Evolutionary conservation across 2,113 vertebrate species (phyloP).

Genomic region (Panurus biarmicus): DNA sequence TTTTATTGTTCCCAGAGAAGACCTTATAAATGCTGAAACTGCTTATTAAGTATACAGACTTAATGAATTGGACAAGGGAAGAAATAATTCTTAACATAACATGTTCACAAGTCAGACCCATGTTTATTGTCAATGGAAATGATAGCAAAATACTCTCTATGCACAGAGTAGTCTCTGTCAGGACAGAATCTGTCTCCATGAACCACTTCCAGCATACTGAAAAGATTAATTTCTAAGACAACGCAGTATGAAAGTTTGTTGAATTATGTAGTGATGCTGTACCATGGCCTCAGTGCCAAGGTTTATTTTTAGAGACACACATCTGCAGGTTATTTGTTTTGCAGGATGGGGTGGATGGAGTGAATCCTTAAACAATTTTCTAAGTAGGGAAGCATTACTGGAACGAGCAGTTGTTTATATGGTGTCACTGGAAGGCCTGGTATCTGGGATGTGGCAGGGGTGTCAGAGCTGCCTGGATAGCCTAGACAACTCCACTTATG

Average conservation of each 20-base stretch:
- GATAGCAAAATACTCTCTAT: background rate
- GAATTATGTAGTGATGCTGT: conserved; percentile 9
- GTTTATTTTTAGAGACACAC: conserved; percentile 30
- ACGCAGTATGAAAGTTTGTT: background rate
- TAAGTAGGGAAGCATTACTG: background rate
- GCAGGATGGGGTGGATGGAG: background rate
- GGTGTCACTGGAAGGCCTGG: background rate
- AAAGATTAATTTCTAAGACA: conserved; percentile 21
- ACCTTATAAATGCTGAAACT: background rate
- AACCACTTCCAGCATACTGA: background rate
- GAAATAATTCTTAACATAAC: conserved; percentile 23
- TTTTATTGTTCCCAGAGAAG: conserved; percentile 42
- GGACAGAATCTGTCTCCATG: background rate
- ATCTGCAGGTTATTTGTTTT: conserved; percentile 48
- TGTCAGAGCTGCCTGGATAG: background rate
- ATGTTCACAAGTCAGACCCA: conserved; percentile 29
- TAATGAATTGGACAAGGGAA: conserved; percentile 56
- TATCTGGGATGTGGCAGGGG: background rate
- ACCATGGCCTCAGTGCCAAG: background rate
- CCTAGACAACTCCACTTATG: background rate
- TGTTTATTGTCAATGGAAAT: background rate
- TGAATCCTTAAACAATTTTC: background rate
- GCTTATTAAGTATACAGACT: conserved; percentile 38
- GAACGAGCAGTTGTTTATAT: background rate
- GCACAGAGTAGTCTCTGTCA: background rate